phyloP scores from a whole-genome alignment of 2,888 invertebrate genomes.

The Xestobium rufovillosum region DNA sequence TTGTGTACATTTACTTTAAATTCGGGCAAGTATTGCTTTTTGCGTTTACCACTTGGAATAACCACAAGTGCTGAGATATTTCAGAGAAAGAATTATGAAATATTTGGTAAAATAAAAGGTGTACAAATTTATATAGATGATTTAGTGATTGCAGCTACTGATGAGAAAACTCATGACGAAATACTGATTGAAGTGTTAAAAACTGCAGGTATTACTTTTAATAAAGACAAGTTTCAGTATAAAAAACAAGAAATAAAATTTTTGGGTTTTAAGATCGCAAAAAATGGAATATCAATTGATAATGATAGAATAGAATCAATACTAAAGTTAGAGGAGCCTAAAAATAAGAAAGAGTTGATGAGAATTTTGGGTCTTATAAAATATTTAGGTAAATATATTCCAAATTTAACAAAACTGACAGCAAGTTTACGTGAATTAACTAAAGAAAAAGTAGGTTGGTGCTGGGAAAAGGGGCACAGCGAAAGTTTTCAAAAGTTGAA shows the following conservation, averaged over 20 bases:
- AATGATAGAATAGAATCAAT: slow-evolving; percentile 5
- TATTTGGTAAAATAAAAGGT: slow-evolving; percentile 6
- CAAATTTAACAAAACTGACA: slow-evolving; percentile 7
- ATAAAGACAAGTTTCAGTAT: slow-evolving; percentile 25
- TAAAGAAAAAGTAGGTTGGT: slow-evolving; percentile 6
- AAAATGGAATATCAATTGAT: slow-evolving; percentile 10
- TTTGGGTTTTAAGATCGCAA: slow-evolving; percentile 8
- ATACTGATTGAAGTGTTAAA: slow-evolving; percentile 4
- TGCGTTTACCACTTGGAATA: slow-evolving; percentile 11
- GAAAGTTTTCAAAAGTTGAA: slow-evolving; percentile 3
- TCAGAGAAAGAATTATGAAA: slow-evolving; percentile 4
- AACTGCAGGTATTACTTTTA: no score
- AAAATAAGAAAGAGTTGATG: slow-evolving; percentile 22
- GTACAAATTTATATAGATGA: slow-evolving; percentile 10
- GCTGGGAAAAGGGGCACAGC: slow-evolving; percentile 1
- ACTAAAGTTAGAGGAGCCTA: slow-evolving; percentile 7
- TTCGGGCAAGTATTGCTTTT: slow-evolving; percentile 8
- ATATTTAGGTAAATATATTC: slow-evolving; percentile 19
- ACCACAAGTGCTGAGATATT: slow-evolving; percentile 9
- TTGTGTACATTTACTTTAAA: slow-evolving; percentile 7
- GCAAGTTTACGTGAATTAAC: slow-evolving; percentile 1
- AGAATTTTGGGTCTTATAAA: no score
- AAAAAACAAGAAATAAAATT: slow-evolving; percentile 6
- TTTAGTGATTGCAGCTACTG: slow-evolving; percentile 4
- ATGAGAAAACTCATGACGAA: slow-evolving; percentile 7